Percentiles rank a stretch among this genome's conserved stretches.
Evolutionary conservation across 1,140 invertebrate species (phyloP).

Genomic region (Hermatobates lingyangjiaoensis): DNA sequence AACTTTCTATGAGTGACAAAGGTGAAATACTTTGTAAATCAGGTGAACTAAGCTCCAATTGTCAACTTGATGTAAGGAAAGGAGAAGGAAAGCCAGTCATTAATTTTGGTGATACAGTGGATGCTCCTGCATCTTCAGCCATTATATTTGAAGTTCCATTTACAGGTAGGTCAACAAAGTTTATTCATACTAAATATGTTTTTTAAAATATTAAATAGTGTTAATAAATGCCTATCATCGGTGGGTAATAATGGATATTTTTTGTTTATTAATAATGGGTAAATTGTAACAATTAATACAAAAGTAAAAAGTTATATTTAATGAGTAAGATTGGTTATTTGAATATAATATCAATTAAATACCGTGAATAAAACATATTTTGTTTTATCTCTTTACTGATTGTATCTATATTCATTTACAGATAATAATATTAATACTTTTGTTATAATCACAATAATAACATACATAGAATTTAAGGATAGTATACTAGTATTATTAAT

Average conservation of each 20-base stretch:
- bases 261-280: not conserved
- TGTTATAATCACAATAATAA: too few relatives aligned
- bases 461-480: too few relatives aligned
- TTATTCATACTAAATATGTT: too few relatives aligned
- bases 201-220: too few relatives aligned
- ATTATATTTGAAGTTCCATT: conserved; percentile 78
- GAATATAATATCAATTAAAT: too few relatives aligned
- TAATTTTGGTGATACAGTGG: conserved; percentile 58
- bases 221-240: too few relatives aligned
- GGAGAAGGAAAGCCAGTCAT: conserved; percentile 65
- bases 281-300: not conserved
- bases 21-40: conserved; percentile 74
- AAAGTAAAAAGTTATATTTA: not conserved
- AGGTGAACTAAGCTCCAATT: conserved; percentile 54
- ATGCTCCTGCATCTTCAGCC: conserved; percentile 57
- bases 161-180: conserved; percentile 41
- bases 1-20: conserved; percentile 54
- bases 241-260: too few relatives aligned
- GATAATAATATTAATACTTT: too few relatives aligned
- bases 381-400: too few relatives aligned
- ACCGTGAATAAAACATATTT: too few relatives aligned
- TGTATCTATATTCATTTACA: too few relatives aligned
- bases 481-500: too few relatives aligned
- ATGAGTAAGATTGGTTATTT: not conserved
- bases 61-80: conserved; percentile 64